phyloP scores from a whole-genome alignment of 2,113 vertebrate species.

The Melospiza melodia region DNA sequence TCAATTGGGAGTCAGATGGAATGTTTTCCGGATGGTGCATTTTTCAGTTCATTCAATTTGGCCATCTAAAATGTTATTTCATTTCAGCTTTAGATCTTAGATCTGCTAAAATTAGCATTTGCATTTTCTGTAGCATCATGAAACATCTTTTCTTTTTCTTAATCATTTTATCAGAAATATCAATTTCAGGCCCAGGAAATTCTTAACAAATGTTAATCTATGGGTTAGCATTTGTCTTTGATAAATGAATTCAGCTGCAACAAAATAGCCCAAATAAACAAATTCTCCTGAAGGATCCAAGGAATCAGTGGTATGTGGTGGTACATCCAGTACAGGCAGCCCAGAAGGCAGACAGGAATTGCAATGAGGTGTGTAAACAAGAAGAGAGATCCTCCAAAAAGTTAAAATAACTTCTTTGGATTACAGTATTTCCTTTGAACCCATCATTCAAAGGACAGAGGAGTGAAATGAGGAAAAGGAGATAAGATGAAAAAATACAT shows the following conservation, averaged over 20 bases:
- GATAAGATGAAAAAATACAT: not conserved
- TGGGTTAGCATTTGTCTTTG: not conserved
- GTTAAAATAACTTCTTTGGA: not conserved
- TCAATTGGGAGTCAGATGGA: slow-evolving; percentile 21
- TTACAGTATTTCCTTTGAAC: not conserved
- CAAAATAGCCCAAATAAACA: not conserved
- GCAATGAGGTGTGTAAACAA: not conserved
- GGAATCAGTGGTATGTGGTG: not conserved
- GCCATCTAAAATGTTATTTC: slow-evolving; percentile 26
- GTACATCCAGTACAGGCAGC: not conserved
- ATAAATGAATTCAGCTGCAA: slow-evolving; percentile 9
- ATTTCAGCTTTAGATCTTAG: slow-evolving; percentile 21
- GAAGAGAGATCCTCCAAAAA: not conserved
- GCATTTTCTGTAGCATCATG: slow-evolving; percentile 10
- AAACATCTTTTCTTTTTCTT: slow-evolving; percentile 7
- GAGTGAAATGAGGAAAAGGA: not conserved
- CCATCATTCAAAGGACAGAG: not conserved
- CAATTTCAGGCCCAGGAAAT: not conserved
- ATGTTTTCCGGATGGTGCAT: slow-evolving; percentile 9
- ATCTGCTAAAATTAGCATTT: slow-evolving; percentile 30
- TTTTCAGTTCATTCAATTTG: slow-evolving; percentile 39
- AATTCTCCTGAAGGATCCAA: not conserved
- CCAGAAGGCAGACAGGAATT: not conserved
- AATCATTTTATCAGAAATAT: not conserved
- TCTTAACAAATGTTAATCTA: slow-evolving; percentile 10